Conservation (phyloP, 1,140 invertebrate genomes). For the Ruditapes philippinarum region DNA sequence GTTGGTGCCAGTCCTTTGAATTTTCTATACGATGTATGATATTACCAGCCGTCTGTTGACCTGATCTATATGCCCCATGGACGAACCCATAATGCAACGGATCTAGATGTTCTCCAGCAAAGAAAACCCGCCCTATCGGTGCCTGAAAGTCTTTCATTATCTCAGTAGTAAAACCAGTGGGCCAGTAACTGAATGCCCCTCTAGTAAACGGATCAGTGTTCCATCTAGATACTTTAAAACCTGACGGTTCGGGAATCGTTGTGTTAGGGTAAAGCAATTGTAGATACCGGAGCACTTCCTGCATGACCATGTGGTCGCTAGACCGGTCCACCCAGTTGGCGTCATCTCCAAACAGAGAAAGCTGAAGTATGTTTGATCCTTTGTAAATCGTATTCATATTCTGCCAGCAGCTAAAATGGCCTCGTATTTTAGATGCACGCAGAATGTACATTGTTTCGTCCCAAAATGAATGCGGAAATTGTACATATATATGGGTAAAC, state of each 20-base stretch:
- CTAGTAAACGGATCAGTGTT: constrained; percentile 38
- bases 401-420: constrained; percentile 41
- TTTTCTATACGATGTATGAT: constrained; percentile 5
- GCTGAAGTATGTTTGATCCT: constrained; percentile 56
- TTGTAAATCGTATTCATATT: constrained; percentile 52
- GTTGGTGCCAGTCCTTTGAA: not conserved
- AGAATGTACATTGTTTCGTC: constrained; percentile 47
- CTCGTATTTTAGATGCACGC: constrained; percentile 26
- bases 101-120: constrained; percentile 50
- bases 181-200: constrained; percentile 61
- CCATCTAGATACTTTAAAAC: constrained; percentile 38
- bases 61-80: constrained; percentile 24
- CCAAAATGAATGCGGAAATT: constrained; percentile 54
- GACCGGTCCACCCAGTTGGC: constrained; percentile 14
- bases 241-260: not conserved
- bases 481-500: constrained; percentile 49
- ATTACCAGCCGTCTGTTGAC: not conserved
- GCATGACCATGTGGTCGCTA: not conserved
- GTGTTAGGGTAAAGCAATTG: constrained; percentile 15
- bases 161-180: constrained; percentile 12
- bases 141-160: constrained; percentile 18
- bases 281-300: constrained; percentile 11
- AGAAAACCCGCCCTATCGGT: constrained; percentile 26
- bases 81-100: constrained; percentile 44
- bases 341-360: constrained; percentile 39